These are phyloP conservation scores for Chinchilla lanigera DNA, from an alignment of 2,113 vertebrate genomes.

Conservation along the genomic window DNA sequence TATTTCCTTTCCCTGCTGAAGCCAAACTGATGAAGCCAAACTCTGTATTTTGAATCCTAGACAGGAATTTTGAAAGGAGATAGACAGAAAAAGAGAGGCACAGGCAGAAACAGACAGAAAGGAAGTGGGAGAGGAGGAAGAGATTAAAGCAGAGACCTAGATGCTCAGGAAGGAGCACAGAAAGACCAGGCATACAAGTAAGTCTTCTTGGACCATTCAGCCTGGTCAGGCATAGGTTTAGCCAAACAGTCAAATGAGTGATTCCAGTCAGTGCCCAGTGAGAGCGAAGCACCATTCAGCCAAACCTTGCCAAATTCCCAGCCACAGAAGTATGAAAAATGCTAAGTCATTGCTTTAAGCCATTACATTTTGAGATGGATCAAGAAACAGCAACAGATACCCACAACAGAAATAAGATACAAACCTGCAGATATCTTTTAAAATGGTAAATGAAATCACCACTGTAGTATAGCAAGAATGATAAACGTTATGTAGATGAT, in stretches of 20 bases:
- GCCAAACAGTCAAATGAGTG: neutral
- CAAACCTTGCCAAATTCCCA: neutral
- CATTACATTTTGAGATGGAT: neutral
- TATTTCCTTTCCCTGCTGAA: neutral
- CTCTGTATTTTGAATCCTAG: neutral
- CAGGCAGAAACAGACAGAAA: neutral
- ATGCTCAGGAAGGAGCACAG: neutral
- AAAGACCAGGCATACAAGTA: neutral
- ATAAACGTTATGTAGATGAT: neutral
- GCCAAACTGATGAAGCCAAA: neutral
- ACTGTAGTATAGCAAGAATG: neutral
- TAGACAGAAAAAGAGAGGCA: neutral
- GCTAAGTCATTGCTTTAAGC: neutral
- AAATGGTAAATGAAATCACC: neutral
- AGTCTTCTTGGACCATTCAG: neutral
- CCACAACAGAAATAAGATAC: slow-evolving; percentile 14
- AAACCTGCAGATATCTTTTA: slow-evolving; percentile 15
- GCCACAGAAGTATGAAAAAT: neutral
- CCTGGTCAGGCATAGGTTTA: too few species aligned
- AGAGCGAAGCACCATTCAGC: neutral
- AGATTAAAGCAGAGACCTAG: neutral
- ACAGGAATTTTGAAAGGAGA: neutral
- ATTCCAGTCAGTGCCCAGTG: fast-evolving
- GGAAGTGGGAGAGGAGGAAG: neutral
- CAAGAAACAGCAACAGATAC: neutral